These are phyloP conservation scores for Florisuga fusca DNA, from an alignment of 2,797 vertebrate genomes.

Conservation along the genomic window DNA sequence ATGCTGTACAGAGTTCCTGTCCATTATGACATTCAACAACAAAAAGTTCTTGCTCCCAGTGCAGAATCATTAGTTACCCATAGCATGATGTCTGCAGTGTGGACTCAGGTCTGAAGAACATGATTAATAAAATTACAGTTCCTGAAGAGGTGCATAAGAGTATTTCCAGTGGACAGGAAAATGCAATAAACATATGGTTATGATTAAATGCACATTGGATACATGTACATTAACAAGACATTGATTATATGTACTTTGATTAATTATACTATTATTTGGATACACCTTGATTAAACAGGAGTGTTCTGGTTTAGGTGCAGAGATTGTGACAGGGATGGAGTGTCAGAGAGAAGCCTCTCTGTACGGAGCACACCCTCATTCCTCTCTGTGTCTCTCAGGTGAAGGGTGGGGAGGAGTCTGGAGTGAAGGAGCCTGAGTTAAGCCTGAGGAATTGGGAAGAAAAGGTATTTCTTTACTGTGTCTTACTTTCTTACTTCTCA, in stretches of 20 bases:
- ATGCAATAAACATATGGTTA: neutral
- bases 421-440: no score
- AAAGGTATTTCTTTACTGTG: neutral
- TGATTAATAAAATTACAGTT: neutral
- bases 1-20: neutral
- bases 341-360: no score
- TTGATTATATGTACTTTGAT: neutral
- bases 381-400: no score
- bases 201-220: neutral
- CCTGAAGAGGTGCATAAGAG: neutral
- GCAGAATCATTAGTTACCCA: neutral
- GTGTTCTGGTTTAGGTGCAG: no score
- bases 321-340: no score
- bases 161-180: neutral
- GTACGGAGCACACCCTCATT: no score
- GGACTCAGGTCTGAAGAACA: neutral
- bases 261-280: neutral
- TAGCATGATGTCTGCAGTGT: neutral
- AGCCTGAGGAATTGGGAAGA: no score
- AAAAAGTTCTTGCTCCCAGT: neutral
- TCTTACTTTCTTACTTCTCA: neutral
- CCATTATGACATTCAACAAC: neutral
- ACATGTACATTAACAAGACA: fast-evolving
- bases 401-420: no score
- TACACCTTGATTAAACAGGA: neutral